Evolutionary conservation across 2,113 vertebrate genomes (phyloP), one percentile per base, ranked within the genome.

Genomic region (Prinia subflava): DNA sequence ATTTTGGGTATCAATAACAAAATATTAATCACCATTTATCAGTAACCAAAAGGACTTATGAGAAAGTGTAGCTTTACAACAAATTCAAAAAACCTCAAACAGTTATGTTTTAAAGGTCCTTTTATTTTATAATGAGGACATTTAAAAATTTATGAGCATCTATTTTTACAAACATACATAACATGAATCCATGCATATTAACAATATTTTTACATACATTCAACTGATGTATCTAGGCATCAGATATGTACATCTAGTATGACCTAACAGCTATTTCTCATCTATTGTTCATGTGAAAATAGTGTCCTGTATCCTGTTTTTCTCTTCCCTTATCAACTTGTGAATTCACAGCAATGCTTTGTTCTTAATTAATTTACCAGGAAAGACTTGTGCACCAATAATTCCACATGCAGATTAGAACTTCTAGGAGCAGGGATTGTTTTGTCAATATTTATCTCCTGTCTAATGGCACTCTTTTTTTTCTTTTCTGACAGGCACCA

Each of bases 381-480:
- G 68, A 49, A 91, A 71, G 44, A 71, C 39, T 47, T 76, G 63
- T 53, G 35, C 11, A 55, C 27, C 75, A 63, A 33, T 62, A 86
- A 77, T 55, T 92, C 37, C 35, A 63, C 50, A 41, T 73, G 10
- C 39, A 93, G 83, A 77, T 60, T 93, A 76, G 69, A 83, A 64
- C 13, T 88, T 67, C 50, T 39, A 75, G 41, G 6, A 88, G 20
- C 9, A 71, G 83, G 23, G 30, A 30, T 90, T 95, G 33, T 68
- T 97, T 95, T 65, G 67, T 95, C 84, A 78, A 20, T 94, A 94
- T 94, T 97, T 97, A 96, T 97, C 81, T 96, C 56, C 53, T 88
- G 30, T 79, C 69, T 91, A 41, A 83, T 53, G 77, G 47, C 92
- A 77, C 33, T 79, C 24, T 79, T 42, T 91, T 95, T 94, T 89